phyloP scores from a whole-genome alignment of 2,797 vertebrate species.

The Peromyscus melanophrys region DNA sequence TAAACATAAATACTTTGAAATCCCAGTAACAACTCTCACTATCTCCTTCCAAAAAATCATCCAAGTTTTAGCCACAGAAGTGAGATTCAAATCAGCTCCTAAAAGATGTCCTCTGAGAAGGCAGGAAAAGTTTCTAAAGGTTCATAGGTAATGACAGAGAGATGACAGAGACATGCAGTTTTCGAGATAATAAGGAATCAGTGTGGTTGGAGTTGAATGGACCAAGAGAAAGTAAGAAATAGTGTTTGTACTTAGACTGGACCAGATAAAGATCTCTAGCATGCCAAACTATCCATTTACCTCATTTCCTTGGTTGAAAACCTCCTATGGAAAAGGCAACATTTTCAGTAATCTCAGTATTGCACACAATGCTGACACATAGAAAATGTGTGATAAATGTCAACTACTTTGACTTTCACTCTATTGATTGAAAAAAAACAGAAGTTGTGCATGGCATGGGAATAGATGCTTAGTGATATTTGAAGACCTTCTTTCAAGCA shows the following conservation, averaged over 20 bases:
- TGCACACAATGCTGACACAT: background rate
- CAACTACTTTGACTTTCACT: background rate
- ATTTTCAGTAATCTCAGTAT: background rate
- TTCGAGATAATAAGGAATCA: background rate
- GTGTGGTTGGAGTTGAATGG: background rate
- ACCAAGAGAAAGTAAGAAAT: background rate
- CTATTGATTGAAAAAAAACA: background rate
- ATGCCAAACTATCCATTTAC: background rate
- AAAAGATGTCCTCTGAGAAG: background rate
- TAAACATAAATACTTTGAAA: background rate
- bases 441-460: background rate
- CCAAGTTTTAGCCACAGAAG: background rate
- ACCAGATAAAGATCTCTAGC: background rate
- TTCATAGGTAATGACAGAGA: background rate
- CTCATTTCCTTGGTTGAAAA: background rate
- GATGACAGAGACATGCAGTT: background rate
- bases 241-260: background rate
- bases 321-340: background rate
- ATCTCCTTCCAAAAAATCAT: slow-evolving; percentile 48
- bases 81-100: background rate
- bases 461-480: background rate
- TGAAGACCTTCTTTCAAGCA: background rate
- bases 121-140: background rate
- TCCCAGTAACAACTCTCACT: background rate
- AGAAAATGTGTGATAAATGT: background rate